Evolutionary conservation across 2,888 invertebrate genomes (phyloP), one percentile per base, ranked within the genome.

Genomic region (Thera britannica): DNA sequence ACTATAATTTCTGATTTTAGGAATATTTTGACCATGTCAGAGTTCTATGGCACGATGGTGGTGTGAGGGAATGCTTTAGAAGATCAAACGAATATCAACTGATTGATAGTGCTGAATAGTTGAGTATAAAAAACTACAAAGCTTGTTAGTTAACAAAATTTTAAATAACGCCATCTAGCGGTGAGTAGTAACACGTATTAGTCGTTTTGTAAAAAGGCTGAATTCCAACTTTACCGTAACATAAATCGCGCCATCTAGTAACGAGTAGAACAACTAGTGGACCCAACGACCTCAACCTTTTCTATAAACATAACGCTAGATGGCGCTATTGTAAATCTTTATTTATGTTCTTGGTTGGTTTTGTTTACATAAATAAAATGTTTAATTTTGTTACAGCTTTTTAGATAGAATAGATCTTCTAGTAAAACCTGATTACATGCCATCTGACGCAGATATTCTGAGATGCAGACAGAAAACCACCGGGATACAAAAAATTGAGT

Each of bases 91-190:
- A 97, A 84, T 97, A 96, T 80, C 97, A 97, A 80, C 90, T 97
- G 2, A 95, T 97, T 55, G 97, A 97, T 79, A 96, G 97, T 81
- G 96, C 97, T 7, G 96, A 96, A 94, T 97, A 97, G 97, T 97
- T 41, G 92, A 95, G 96, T 95, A 52, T 0, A 0, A 11, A n/a
- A 44, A 46, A 9, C 38, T 41, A 58, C n/a, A 56, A 56, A 38
- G 7, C 3, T 5, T 54, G 1, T 23, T 2, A 44, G 11, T 11
- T 12, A 34, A 9, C 9, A 49, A 23, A 55, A 59, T 38, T 55
- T 46, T 0, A 51, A 51, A 9, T 3, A 65, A 23, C 66, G 72
- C 68, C 70, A 77, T 76, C 74, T 75, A 62, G 61, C 64, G 56
- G 38, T 8, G 2, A 67, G 35, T 68, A 62, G 52, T 5, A 0